Conservation (phyloP, 2,797 vertebrate species). For the Anabas testudineus region DNA sequence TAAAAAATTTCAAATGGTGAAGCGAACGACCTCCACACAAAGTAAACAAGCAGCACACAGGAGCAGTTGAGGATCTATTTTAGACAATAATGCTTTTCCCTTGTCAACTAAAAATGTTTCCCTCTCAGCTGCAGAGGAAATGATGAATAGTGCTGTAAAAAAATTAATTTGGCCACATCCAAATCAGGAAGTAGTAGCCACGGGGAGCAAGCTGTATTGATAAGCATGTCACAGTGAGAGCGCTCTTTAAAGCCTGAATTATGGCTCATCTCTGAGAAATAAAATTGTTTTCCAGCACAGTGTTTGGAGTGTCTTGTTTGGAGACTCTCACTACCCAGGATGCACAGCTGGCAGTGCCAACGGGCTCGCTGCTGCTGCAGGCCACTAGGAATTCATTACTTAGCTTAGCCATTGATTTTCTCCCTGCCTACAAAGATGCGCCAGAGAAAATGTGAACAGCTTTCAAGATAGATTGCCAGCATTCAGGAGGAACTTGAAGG, state of each 20-base stretch:
- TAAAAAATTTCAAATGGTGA: too few relatives aligned
- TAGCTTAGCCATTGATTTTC: constrained; percentile 71
- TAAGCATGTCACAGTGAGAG: constrained; percentile 44
- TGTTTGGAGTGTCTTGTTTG: constrained; percentile 39
- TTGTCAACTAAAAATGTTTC: constrained; percentile 31
- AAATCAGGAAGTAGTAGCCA: constrained; percentile 41
- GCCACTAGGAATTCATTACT: constrained; percentile 70
- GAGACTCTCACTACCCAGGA: constrained; percentile 37
- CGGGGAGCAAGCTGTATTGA: constrained; percentile 40
- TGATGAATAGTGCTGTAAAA: constrained; percentile 38
- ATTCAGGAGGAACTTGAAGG: constrained; percentile 54
- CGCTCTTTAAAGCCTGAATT: constrained; percentile 56
- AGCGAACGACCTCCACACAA: too few relatives aligned
- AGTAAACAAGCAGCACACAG: constrained; percentile 5
- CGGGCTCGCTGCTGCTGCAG: constrained; percentile 40
- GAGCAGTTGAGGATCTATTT: constrained; percentile 1
- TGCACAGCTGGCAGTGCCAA: constrained; percentile 59
- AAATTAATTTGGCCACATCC: constrained; percentile 43
- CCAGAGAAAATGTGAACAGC: constrained; percentile 58
- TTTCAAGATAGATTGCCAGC: constrained; percentile 62
- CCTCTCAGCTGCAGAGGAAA: constrained; percentile 22
- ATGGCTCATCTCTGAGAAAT: constrained; percentile 48
- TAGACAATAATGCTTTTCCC: constrained; percentile 4
- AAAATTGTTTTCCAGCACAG: constrained; percentile 59
- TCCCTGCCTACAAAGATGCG: constrained; percentile 44